Conservation (phyloP, 2,113 vertebrate species). For the Parus major region DNA sequence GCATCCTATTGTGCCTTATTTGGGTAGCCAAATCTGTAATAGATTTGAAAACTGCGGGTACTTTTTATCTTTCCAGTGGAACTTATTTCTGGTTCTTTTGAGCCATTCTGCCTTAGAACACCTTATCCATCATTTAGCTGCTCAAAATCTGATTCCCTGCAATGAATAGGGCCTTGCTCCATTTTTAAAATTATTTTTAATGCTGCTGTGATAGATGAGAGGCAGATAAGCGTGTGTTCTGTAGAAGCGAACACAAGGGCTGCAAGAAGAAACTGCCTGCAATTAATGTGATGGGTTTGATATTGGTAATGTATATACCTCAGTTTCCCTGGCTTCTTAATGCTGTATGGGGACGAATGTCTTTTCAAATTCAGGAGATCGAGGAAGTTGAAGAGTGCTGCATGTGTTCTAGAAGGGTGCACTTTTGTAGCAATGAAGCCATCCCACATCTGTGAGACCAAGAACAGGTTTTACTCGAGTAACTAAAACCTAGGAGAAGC, state of each 20-base stretch:
- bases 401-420: not conserved
- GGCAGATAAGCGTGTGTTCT: not conserved
- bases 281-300: not conserved
- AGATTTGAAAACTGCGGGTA: not conserved
- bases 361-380: not conserved
- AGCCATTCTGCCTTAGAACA: not conserved
- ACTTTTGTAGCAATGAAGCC: not conserved
- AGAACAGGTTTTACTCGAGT: not conserved
- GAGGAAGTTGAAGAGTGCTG: not conserved
- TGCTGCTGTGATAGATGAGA: not conserved
- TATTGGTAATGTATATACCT: not conserved
- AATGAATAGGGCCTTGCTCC: not conserved
- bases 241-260: not conserved
- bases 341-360: not conserved
- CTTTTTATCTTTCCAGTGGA: not conserved
- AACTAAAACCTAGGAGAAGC: not conserved
- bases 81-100: not conserved
- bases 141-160: not conserved
- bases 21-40: not conserved
- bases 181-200: not conserved
- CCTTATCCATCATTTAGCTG: not conserved
- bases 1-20: not conserved
- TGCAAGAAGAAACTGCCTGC: not conserved
- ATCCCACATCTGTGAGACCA: not conserved
- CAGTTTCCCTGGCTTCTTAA: not conserved